Conservation (phyloP, 1,140 invertebrate genomes). For the Drosophila novamexicana region DNA sequence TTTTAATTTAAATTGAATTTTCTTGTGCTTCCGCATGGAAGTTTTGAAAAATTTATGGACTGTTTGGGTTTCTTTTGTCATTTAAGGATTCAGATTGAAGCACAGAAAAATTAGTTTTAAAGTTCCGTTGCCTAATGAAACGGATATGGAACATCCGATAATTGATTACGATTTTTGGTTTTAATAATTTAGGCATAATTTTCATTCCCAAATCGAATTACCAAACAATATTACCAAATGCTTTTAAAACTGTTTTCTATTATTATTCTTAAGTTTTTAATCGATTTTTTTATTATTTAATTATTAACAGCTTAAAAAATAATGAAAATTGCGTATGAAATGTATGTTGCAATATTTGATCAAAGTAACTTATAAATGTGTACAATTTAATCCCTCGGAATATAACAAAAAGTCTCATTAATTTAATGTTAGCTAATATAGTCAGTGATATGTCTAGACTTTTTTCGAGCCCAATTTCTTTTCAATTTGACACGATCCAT, state of each 20-base stretch:
- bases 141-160: background rate
- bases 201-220: too few relatives aligned
- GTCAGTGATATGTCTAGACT: background rate
- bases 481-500: background rate
- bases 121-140: background rate
- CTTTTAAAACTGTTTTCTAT: background rate
- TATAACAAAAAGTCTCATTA: too few relatives aligned
- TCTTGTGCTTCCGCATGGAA: slow-evolving; percentile 16
- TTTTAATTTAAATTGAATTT: background rate
- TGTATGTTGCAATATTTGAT: too few relatives aligned
- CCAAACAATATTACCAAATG: too few relatives aligned
- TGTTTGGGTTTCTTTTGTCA: background rate
- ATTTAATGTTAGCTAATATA: background rate
- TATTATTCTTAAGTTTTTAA: background rate
- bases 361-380: too few relatives aligned
- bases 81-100: background rate
- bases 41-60: background rate
- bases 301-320: too few relatives aligned
- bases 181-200: background rate
- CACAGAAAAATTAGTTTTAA: background rate
- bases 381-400: too few relatives aligned
- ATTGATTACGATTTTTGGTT: background rate
- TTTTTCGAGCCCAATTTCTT: background rate
- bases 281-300: background rate
- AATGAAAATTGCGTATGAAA: too few relatives aligned